Evolutionary conservation across 92 coral and sea anemone genomes (phyloP).

Genomic region (Porites evermanni): DNA sequence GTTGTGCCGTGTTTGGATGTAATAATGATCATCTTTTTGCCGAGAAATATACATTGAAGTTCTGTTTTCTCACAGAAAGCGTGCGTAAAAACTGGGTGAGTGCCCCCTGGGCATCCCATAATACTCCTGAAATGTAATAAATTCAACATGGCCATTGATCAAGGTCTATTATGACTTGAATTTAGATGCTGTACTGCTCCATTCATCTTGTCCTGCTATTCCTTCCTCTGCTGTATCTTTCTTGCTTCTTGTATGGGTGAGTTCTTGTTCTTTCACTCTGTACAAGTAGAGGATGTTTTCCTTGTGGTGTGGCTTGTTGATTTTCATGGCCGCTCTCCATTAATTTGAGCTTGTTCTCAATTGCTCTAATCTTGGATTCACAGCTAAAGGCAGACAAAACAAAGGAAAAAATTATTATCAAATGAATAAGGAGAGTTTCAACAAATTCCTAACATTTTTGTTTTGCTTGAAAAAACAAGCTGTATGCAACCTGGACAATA

Average conservation of each 20-base stretch:
- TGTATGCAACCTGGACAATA: too few species aligned
- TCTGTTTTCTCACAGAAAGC: too few species aligned
- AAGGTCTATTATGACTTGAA: background rate
- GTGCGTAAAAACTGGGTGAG: too few species aligned
- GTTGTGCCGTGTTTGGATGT: too few species aligned
- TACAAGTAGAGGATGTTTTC: slow-evolving; percentile 92
- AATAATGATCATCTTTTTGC: too few species aligned
- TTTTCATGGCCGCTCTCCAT: slow-evolving; percentile 76
- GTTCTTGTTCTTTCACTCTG: slow-evolving; percentile 78
- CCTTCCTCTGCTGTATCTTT: slow-evolving; percentile 39
- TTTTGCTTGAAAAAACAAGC: too few species aligned
- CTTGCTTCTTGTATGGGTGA: slow-evolving; percentile 72
- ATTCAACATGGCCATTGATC: too few species aligned
- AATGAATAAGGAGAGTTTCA: background rate
- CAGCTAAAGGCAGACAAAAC: slow-evolving; percentile 47
- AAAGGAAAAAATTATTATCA: too few species aligned
- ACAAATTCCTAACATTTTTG: too few species aligned
- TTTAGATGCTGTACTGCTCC: background rate
- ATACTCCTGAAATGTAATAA: too few species aligned
- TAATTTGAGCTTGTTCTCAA: slow-evolving; percentile 85
- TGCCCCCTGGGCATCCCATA: too few species aligned
- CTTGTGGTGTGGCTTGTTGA: slow-evolving; percentile 31
- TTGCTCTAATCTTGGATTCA: slow-evolving; percentile 92
- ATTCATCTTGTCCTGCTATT: slow-evolving; percentile 48
- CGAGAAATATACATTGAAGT: too few species aligned